A percentile compares a stretch with the other conserved stretches of the same genome.
Evolutionary conservation across 2,113 vertebrate genomes (phyloP).

Genomic region (Cinclus mexicanus): DNA sequence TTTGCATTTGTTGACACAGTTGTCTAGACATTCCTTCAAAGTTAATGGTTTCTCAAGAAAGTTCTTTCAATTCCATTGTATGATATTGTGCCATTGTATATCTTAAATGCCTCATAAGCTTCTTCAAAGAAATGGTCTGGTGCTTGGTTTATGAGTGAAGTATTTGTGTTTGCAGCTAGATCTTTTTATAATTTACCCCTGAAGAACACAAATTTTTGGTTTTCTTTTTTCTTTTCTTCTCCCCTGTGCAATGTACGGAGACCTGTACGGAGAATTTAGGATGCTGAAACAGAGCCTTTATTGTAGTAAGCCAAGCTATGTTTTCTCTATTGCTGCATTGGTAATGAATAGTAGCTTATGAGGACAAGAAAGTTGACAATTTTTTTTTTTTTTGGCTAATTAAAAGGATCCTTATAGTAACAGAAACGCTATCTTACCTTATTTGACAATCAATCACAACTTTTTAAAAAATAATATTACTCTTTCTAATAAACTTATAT

Average conservation of each 20-base stretch:
- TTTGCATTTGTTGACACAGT: slow-evolving; percentile 75
- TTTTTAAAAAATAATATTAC: not conserved
- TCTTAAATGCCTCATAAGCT: slow-evolving; percentile 71
- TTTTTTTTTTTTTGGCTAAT: not conserved
- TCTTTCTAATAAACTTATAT: not conserved
- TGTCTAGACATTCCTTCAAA: slow-evolving; percentile 78
- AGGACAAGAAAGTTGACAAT: not conserved
- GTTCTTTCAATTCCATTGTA: slow-evolving; percentile 69
- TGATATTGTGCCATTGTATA: slow-evolving; percentile 63
- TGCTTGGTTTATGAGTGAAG: slow-evolving; percentile 61
- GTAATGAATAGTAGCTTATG: slow-evolving; percentile 5
- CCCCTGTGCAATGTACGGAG: not conserved
- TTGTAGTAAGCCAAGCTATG: not conserved
- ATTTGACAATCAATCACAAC: slow-evolving; percentile 50
- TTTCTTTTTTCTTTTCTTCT: not conserved
- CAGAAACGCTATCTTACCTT: not conserved
- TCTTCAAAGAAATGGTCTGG: slow-evolving; percentile 72
- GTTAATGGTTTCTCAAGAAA: slow-evolving; percentile 69
- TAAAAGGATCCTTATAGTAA: not conserved
- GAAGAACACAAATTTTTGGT: not conserved
- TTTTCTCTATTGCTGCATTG: not conserved
- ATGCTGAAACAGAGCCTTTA: slow-evolving; percentile 22
- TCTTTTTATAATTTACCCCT: slow-evolving; percentile 27
- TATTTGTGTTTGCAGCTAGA: slow-evolving; percentile 49
- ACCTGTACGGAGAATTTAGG: slow-evolving; percentile 11